Evolutionary conservation across 2,888 invertebrate species (phyloP), one percentile per base, ranked within the genome.

Genomic region (Sisyra nigra): DNA sequence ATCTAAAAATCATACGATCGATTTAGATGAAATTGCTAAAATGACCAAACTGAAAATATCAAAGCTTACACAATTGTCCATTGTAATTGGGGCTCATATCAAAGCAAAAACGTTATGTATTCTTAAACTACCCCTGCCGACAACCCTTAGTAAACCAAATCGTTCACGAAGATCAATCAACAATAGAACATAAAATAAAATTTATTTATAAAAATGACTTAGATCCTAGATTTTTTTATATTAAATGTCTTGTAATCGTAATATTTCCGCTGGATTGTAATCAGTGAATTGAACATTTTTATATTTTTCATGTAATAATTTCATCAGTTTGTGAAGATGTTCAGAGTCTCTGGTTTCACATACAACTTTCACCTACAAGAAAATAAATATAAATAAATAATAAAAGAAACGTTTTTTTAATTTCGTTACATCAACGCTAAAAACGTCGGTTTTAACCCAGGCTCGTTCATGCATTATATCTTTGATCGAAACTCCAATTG

Each of bases 391-490:
- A 40, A 34, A 18, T 40, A 13, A 40, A 30, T 17, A 47, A 24
- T 24, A 42, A 19, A 44, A 36, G 31, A 36, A 8, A 42, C 32
- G n/a, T 5, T 11, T 11, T 35, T 6, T 32, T 3, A 13, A 15
- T 10, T 19, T 38, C 48, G 50, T 52, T 55, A 72, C 75, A 58
- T 76, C 73, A 14, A 80, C 80, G 50, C 76, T 76, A 58, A 91
- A 92, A 39, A 96, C 83, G 58, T 96, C 93, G 2, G 80, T 76
- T 46, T 78, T 79, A 10, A 94, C 75, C 93, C 93, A 94, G 2
- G 94, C 93, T 43, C 94, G 71, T 58, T 96, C 94, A 59, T 96
- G 94, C 63, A 89, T 83, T 46, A 96, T 91, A 57, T 94, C 94
- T 61, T 94, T 96, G 49, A 96, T 88, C 32, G 84, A 84, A 10